These are phyloP conservation scores for Daphoenositta chrysoptera DNA, from an alignment of 2,113 vertebrate genomes.

Conservation along the genomic window DNA sequence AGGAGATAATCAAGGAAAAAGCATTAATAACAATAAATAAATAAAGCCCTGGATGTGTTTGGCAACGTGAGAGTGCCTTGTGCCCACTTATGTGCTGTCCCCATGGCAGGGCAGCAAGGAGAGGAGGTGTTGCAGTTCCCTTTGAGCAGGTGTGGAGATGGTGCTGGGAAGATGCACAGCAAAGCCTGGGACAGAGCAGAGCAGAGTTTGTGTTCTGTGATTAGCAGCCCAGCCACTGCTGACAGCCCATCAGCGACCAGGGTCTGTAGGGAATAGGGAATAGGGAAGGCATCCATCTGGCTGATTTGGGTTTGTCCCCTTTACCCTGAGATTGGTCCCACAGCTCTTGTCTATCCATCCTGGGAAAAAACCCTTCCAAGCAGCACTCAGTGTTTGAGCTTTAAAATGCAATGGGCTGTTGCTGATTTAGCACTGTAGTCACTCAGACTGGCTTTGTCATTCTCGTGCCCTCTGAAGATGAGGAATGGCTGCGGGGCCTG, in stretches of 20 bases:
- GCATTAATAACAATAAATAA: not conserved
- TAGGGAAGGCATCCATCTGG: not conserved
- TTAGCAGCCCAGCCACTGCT: not conserved
- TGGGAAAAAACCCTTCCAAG: not conserved
- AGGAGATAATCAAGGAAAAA: not conserved
- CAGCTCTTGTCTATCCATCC: accelerated
- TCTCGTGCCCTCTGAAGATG: not conserved
- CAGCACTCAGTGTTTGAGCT: not conserved
- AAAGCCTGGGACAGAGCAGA: not conserved
- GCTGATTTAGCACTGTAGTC: not conserved
- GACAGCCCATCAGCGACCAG: not conserved
- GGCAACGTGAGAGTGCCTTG: not conserved
- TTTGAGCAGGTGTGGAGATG: not conserved
- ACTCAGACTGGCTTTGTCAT: not conserved
- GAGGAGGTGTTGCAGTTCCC: not conserved
- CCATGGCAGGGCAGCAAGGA: accelerated
- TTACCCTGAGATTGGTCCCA: not conserved
- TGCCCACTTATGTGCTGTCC: not conserved
- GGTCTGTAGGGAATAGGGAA: not conserved
- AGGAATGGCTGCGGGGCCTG: not conserved
- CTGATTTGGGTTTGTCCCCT: not conserved
- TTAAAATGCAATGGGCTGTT: not conserved
- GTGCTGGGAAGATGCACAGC: not conserved
- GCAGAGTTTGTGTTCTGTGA: not conserved
- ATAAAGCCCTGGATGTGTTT: not conserved